Evolutionary conservation across 2,113 vertebrate genomes (phyloP), one percentile per base, ranked within the genome.

Genomic region (Xyliphius kryptos): DNA sequence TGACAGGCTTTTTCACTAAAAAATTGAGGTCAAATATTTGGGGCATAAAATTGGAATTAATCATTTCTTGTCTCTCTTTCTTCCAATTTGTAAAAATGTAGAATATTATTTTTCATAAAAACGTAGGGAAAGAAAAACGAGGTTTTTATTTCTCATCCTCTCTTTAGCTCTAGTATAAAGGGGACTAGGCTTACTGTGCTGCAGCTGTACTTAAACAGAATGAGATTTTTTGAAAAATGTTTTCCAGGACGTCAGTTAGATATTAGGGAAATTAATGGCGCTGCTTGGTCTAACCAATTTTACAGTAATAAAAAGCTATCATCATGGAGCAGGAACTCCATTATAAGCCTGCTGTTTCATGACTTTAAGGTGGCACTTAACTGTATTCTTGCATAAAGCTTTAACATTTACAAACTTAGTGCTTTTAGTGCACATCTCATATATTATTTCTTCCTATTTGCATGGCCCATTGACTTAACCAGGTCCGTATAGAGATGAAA

Each of bases 231-330:
- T 56, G 1, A 40, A 40, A 55, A 11, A 6, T 41, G 54, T 56
- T 56, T 40, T 56, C 16, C 36, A 19, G 14, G 43, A 56, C 14
- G 17, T n/a, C 12, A 41, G 2, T 14, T 7, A 43, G 17, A 40
- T 40, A 41, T 41, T 20, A 21, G 17, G 12, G 38, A 19, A 56
- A 41, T 41, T 41, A 51, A 74, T 68, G 75, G 80, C 77, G 75
- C 76, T 79, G 77, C 80, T 76, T 81, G 72, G 70, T 82, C 81
- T 82, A 75, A 81, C 75, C 84, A 84, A 79, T 41, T 12, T 56
- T 21, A 43, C 17, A 56, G 38, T 43, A 20, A 56, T 56, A 56
- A 41, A 56, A 56, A 43, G 38, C 38, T 56, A 41, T 43, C 13
- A 56, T 20, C 13, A 43, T 56, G 19, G 40, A 56, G 38, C 17